Evolutionary conservation across 2,113 vertebrate genomes (phyloP), one percentile per base, ranked within the genome.

Genomic region (Cervus canadensis): DNA sequence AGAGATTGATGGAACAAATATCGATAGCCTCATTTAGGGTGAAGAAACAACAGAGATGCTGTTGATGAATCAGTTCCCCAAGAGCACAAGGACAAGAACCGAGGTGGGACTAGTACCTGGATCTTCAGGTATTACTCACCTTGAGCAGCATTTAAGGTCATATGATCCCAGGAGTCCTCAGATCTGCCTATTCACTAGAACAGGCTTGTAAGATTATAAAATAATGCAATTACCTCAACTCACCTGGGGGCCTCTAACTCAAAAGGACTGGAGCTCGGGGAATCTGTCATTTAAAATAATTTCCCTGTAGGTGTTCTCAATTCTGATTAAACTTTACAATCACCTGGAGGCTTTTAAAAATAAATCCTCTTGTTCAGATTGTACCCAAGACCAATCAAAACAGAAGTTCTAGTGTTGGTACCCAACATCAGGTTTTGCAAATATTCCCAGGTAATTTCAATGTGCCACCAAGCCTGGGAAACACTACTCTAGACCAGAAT

Each of bases 201-300:
- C 19, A 78, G 26, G 7, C 23, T 91, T 17, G 36, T 30, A 71
- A 97, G 21, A 28, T 76, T 76, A 62, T 56, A 94, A 86, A 82
- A 60, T 57, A 64, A 60, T 25, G 7, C n/a, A 64, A 56, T 60
- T 52, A 78, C 9, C 36, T 16, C 25, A 57, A 16, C 16, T 88
- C 54, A 83, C 23, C 26, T 45, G 12, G 36, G 16, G 23, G 17
- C 54, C 28, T 86, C 30, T 64, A 67, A 71, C 60, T 96, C 45
- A 71, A 45, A 59, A 83, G 78, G 25, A 33, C 79, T 89, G 21
- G 19, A 94, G 23, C 23, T 95, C 15, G 48, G 62, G 21, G 48
- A 84, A 92, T 90, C 52, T 93, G 36, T 95, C 48, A 60, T 45
- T 92, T 79, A 84, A 88, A 92, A 48, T 79, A 52, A 97, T 79